phyloP scores from a whole-genome alignment of 2,888 invertebrate species.

The Junonia oenone region DNA sequence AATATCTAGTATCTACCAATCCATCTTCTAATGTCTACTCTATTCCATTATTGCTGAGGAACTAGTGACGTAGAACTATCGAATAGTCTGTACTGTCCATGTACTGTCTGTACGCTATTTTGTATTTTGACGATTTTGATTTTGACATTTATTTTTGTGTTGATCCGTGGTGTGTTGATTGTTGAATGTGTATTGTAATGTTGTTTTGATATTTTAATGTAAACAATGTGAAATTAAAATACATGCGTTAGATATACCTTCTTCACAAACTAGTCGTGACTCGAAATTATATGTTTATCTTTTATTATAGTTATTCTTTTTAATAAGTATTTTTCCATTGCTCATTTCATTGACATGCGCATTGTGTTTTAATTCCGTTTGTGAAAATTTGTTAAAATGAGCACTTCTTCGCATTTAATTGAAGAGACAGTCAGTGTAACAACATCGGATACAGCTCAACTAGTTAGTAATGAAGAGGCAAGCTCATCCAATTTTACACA shows the following conservation, averaged over 20 bases:
- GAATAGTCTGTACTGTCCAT: too few relatives aligned
- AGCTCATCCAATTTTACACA: slow-evolving; percentile 58
- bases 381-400: slow-evolving; percentile 41
- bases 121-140: neutral
- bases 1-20: neutral
- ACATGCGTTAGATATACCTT: neutral
- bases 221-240: neutral
- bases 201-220: neutral
- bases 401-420: slow-evolving; percentile 39
- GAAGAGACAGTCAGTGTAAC: slow-evolving; percentile 50
- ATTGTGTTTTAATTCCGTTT: neutral
- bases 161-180: too few relatives aligned
- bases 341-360: neutral
- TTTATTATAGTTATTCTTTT: too few relatives aligned
- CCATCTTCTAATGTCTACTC: neutral
- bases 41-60: neutral
- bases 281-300: neutral
- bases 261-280: neutral
- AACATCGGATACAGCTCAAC: slow-evolving; percentile 61
- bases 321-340: neutral
- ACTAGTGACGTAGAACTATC: neutral
- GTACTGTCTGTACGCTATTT: too few relatives aligned
- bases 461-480: slow-evolving; percentile 59
- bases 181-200: neutral
- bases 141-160: neutral